Evolutionary conservation across 2,888 invertebrate genomes (phyloP), one percentile per base, ranked within the genome.

Genomic region (Scotopteryx bipunctaria): DNA sequence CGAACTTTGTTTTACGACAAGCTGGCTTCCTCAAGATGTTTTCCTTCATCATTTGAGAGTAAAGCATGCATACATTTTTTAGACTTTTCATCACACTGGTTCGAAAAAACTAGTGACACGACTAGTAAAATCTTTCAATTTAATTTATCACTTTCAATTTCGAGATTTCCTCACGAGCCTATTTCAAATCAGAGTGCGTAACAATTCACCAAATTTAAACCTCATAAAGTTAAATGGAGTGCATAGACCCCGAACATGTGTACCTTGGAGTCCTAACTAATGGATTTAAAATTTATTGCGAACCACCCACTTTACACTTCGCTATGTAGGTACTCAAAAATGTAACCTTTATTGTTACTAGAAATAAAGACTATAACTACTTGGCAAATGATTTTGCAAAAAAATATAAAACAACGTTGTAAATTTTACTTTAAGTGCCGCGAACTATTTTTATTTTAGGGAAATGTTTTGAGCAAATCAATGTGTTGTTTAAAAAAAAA

Each of bases 191-290:
- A 68, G 33, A 63, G 63, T 63, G 58, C 66, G 79, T 77, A 81
- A 82, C 84, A 86, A 84, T 78, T 89, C 86, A 88, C 75, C 81
- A 78, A 83, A 82, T 90, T 83, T 83, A 81, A 86, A 82, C 81
- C 86, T 89, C 89, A 75, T 89, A 88, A 90, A 81, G 86, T 89
- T 89, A 83, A 90, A 90, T 90, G 89, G 84, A 86, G 80, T 83
- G 88, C 71, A 60, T 68, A 70, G 78, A 78, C 72, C 80, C 78
- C 69, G 76, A 87, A 83, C 89, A 90, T 88, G 88, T 90, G 90
- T 86, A 87, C 78, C 49, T 54, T 54, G 42, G 48, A 38, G 17
- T 47, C 29, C 73, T 76, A 78, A 71, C 88, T 89, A 90, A 90
- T 89, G 89, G 88, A 86, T 87, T 88, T 86, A 85, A 86, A 89